Evolutionary conservation across 2,797 vertebrate genomes (phyloP).

Genomic region (Sarcoramphus papa): DNA sequence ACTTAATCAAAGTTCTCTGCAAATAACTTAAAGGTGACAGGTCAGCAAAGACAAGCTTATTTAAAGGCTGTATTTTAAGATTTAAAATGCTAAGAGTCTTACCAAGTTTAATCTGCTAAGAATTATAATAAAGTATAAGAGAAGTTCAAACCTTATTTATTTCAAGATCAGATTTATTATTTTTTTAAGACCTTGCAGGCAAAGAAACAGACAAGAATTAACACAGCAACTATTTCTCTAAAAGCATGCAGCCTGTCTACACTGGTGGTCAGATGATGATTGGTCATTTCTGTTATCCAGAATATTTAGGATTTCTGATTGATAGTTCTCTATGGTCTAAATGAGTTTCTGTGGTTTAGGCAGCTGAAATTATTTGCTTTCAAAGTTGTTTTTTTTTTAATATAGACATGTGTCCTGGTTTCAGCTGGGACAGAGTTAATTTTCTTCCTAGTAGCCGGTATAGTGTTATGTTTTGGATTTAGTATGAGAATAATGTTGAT

Average conservation of each 20-base stretch:
- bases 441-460: no score
- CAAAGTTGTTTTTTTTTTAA: background rate
- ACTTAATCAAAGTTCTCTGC: constrained; percentile 62
- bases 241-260: background rate
- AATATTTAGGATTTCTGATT: background rate
- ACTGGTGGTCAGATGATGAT: background rate
- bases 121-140: constrained; percentile 69
- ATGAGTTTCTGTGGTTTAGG: background rate
- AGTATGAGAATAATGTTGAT: no score
- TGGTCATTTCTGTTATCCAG: background rate
- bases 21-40: constrained; percentile 71
- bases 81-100: constrained; percentile 69
- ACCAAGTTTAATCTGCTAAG: constrained; percentile 64
- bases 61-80: constrained; percentile 64
- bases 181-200: constrained; percentile 10
- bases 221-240: background rate
- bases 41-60: constrained; percentile 71
- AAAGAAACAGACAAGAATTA: constrained; percentile 30
- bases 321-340: background rate
- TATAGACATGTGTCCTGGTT: no score
- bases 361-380: background rate
- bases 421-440: no score
- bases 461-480: no score
- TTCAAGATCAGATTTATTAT: constrained; percentile 50
- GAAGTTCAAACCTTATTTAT: constrained; percentile 67